Base-by-base conservation (phyloP, 2,888 invertebrate genomes). In the Odontothrips loti region DNA sequence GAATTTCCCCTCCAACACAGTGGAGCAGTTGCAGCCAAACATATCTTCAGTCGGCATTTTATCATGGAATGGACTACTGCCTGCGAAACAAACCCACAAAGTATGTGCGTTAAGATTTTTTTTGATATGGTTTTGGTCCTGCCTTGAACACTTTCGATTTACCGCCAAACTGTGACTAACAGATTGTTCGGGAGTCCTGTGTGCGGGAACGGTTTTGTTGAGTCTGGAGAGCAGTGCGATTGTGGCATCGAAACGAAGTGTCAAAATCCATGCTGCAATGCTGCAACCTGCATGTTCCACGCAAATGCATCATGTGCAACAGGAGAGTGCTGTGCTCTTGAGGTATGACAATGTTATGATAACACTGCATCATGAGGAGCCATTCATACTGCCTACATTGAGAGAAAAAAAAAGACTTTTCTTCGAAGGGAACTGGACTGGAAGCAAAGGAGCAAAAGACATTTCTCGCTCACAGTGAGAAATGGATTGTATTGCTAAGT, bases 11-110 rank as follows among this genome's bases (percentile, higher is more conserved):
- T 82, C 97, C 97, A 0, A 92, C 93, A 0, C 95, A 95, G 85
- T 99, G 99, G 99, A 98, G 98, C 8, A 94, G 95, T 0, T 99
- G 99, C 87, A 98, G 97, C 85, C 89, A 96, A 84, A 94, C 96
- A 85, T 95, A 96, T 84, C 88, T 99, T 80, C 93, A 95, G 3
- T 90, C 96, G 82, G 95, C 97, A 0, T 97, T 98, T 87, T 95
- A 96, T 83, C 95, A 96, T 83, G 98, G 98, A 12, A 98, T 98
- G 96, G 99, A 99, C 88, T 97, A 98, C 86, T 98, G 98, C 81
- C 88, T 94, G 23, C 91, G 95, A 78, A 98, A 99, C 88, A 95
- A 95, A 85, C 99, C 99, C 0, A 90, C 90, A 81, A 90, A 91
- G 86, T 86, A 83, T 81, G 83, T 51, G 58, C 15, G 34, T 4